Conservation (phyloP, 2,797 vertebrate species). For the Merluccius polli region DNA sequence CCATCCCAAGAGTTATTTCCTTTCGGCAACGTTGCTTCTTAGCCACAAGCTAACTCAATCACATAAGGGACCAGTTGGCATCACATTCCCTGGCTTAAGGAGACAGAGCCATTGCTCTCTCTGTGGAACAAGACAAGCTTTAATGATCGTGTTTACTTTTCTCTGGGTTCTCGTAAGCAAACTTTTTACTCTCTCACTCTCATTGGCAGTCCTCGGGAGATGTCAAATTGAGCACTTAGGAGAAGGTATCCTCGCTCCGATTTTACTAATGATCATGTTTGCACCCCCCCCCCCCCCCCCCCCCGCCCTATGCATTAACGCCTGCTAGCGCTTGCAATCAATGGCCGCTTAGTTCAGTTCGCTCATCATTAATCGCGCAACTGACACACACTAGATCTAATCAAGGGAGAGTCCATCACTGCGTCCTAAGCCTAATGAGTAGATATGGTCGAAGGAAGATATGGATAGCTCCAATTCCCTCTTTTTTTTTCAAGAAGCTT, state of each 20-base stretch:
- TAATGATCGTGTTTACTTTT: not conserved
- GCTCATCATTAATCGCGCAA: conserved; percentile 56
- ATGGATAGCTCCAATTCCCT: conserved; percentile 51
- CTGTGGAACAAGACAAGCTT: not conserved
- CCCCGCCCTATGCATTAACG: conserved; percentile 32
- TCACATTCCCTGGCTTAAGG: not conserved
- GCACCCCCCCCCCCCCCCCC: not conserved
- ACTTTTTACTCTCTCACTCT: not conserved
- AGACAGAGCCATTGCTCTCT: not conserved
- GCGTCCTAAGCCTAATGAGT: conserved; percentile 54
- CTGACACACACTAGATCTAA: conserved; percentile 43
- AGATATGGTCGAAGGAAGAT: conserved; percentile 58
- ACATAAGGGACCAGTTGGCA: too few species aligned
- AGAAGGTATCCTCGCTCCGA: conserved; percentile 21
- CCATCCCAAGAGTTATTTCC: too few species aligned
- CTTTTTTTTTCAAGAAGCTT: too few species aligned
- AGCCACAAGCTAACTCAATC: too few species aligned
- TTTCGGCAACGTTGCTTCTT: too few species aligned
- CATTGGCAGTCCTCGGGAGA: not conserved
- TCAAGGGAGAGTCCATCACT: conserved; percentile 50
- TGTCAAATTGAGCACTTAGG: conserved; percentile 20
- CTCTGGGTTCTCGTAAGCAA: not conserved
- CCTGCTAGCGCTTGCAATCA: conserved; percentile 46
- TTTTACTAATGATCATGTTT: conserved; percentile 46
- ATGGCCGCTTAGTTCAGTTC: conserved; percentile 33